These are phyloP conservation scores for Aricia artaxerxes DNA, from an alignment of 2,888 invertebrate species.

Conservation along the genomic window DNA sequence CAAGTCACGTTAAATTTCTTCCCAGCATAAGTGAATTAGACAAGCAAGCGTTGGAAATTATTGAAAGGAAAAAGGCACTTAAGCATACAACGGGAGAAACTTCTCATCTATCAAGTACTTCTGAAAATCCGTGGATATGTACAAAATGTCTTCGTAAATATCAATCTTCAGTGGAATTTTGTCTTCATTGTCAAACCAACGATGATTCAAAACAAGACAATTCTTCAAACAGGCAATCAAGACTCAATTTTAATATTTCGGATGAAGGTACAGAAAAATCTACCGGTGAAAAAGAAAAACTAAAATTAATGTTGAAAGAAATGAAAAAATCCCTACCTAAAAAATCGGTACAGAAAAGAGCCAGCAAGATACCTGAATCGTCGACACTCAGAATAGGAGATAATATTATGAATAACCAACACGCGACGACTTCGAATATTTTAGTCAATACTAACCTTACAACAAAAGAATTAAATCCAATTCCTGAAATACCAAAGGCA, in stretches of 20 bases:
- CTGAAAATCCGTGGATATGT: slow-evolving; percentile 60
- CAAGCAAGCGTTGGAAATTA: slow-evolving; percentile 87
- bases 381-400: slow-evolving; percentile 65
- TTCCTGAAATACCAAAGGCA: not conserved
- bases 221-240: slow-evolving; percentile 36
- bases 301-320: slow-evolving; percentile 87
- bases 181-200: slow-evolving; percentile 55
- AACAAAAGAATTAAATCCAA: not conserved
- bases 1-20: slow-evolving; percentile 77
- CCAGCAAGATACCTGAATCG: slow-evolving; percentile 51
- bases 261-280: slow-evolving; percentile 53
- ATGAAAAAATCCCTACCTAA: slow-evolving; percentile 88
- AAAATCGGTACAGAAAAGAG: slow-evolving; percentile 65
- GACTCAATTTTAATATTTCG: slow-evolving; percentile 47
- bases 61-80: slow-evolving; percentile 72
- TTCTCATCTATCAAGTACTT: slow-evolving; percentile 32
- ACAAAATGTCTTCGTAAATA: slow-evolving; percentile 64
- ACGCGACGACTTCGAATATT: not conserved
- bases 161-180: slow-evolving; percentile 56
- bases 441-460: not conserved
- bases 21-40: slow-evolving; percentile 90
- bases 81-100: slow-evolving; percentile 26
- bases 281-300: slow-evolving; percentile 78
- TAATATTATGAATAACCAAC: not conserved
- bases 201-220: slow-evolving; percentile 39